Conservation (phyloP, 2,113 vertebrate species). For the Tamias sibiricus region DNA sequence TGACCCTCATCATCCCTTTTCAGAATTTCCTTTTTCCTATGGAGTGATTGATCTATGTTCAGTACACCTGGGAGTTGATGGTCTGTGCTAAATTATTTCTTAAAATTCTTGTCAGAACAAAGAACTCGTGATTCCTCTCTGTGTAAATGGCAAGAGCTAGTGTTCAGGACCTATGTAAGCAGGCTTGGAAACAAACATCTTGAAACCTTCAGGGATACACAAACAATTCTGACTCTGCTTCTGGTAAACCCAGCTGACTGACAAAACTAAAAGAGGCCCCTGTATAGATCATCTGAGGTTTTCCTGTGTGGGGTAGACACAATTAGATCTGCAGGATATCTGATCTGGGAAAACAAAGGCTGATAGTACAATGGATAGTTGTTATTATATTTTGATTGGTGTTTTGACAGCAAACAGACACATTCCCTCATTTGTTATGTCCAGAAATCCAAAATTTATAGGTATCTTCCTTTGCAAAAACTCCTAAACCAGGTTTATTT, state of each 20-base stretch:
- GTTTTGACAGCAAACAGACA: neutral
- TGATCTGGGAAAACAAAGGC: neutral
- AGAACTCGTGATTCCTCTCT: neutral
- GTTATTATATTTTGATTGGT: neutral
- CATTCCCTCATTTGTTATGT: neutral
- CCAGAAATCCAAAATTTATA: constrained; percentile 69
- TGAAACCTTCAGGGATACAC: neutral
- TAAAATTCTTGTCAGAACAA: constrained; percentile 16
- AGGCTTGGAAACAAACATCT: neutral
- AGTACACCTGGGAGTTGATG: neutral
- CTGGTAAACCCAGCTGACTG: neutral
- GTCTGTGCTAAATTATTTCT: neutral
- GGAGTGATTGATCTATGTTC: neutral
- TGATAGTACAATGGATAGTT: neutral
- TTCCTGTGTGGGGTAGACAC: neutral
- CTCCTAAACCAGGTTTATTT: constrained; percentile 81
- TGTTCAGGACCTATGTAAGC: neutral
- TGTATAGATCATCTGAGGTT: neutral
- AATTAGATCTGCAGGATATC: neutral
- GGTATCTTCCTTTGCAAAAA: constrained; percentile 56
- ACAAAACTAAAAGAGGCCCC: neutral
- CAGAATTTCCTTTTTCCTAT: constrained; percentile 3
- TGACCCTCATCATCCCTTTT: neutral
- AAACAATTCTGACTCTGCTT: neutral
- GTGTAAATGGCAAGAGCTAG: neutral